phyloP scores from a whole-genome alignment of 2,888 invertebrate genomes.

The Disparrhopalites patrizii region DNA sequence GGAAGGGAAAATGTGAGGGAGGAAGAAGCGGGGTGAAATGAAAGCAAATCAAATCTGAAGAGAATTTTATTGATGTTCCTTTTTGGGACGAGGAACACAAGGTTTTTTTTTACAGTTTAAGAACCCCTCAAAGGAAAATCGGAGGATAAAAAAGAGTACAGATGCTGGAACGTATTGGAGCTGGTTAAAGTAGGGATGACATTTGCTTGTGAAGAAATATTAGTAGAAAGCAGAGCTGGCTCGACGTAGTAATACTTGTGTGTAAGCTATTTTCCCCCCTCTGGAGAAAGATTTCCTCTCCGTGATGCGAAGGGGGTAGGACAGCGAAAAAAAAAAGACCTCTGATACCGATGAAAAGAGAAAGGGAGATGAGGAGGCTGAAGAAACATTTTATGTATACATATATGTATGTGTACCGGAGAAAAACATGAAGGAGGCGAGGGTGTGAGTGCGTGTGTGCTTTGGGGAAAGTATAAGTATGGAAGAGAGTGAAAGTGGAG shows the following conservation, averaged over 20 bases:
- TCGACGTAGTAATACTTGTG: too few relatives aligned
- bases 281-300: constrained; percentile 13
- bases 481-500: constrained; percentile 12
- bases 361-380: not conserved
- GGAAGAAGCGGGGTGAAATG: constrained; percentile 24
- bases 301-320: too few relatives aligned
- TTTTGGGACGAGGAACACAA: constrained; percentile 9
- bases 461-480: not conserved
- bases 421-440: not conserved
- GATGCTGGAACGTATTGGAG: not conserved
- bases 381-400: too few relatives aligned
- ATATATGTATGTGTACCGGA: too few relatives aligned
- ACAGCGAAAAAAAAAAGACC: too few relatives aligned
- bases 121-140: not conserved
- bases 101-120: not conserved
- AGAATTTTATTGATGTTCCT: constrained; percentile 30
- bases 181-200: not conserved
- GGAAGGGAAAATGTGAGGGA: constrained; percentile 3
- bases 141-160: not conserved
- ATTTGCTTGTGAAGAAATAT: constrained; percentile 7
- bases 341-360: not conserved
- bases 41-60: constrained; percentile 29
- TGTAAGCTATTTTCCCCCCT: too few relatives aligned
- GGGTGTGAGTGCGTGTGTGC: not conserved
- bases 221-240: too few relatives aligned